phyloP scores from a whole-genome alignment of 2,888 invertebrate species.

The Megastigmus dorsalis region DNA sequence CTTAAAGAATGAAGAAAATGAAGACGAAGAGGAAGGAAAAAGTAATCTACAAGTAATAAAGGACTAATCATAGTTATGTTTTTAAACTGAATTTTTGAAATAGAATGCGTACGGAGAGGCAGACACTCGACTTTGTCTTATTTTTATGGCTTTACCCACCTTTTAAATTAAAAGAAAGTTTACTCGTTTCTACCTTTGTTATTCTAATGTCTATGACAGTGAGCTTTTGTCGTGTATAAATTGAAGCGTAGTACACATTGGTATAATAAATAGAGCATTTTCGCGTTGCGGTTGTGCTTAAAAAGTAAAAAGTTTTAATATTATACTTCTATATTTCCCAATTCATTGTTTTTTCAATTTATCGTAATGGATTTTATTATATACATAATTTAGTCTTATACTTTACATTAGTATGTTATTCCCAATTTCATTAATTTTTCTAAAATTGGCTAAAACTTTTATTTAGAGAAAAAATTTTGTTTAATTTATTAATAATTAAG shows the following conservation, averaged over 20 bases:
- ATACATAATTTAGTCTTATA: no score
- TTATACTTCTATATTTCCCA: neutral
- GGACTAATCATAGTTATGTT: slow-evolving; percentile 72
- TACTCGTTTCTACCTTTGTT: slow-evolving; percentile 53
- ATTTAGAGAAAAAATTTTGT: neutral
- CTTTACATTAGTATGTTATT: no score
- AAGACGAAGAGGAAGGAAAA: slow-evolving; percentile 63
- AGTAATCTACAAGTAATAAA: slow-evolving; percentile 69
- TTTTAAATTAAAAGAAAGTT: slow-evolving; percentile 32
- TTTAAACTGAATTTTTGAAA: slow-evolving; percentile 73
- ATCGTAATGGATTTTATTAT: no score
- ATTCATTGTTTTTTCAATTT: neutral
- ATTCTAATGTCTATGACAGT: slow-evolving; percentile 55
- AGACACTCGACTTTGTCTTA: slow-evolving; percentile 60
- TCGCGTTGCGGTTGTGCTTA: slow-evolving; percentile 47
- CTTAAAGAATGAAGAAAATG: slow-evolving; percentile 63
- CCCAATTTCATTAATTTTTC: neutral
- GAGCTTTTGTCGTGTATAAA: slow-evolving; percentile 55
- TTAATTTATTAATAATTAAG: neutral
- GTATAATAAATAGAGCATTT: slow-evolving; percentile 52
- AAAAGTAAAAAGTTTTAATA: slow-evolving; percentile 27
- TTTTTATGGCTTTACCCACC: slow-evolving; percentile 57
- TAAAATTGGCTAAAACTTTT: neutral
- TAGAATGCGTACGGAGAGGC: slow-evolving; percentile 73
- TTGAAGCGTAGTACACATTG: slow-evolving; percentile 53